Evolutionary conservation across 2,888 invertebrate genomes (phyloP), one percentile per base, ranked within the genome.

Genomic region (Amphipyra berbera): DNA sequence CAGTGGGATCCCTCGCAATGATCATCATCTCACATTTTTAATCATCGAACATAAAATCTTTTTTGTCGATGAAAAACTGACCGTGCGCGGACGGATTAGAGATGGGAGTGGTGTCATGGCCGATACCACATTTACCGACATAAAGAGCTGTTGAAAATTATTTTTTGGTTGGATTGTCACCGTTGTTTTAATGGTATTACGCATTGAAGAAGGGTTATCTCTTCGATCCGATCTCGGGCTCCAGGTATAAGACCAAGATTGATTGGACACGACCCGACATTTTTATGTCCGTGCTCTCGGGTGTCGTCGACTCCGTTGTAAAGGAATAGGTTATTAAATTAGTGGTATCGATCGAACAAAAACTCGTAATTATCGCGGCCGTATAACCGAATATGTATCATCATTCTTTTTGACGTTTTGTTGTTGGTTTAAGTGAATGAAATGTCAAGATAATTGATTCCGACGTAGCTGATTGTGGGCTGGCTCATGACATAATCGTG

Each of bases 151-250:
- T 94, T 92, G 91, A 91, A 93, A 91, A 93, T 90, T 88, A 90
- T 91, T 94, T 93, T 94, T 94, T 93, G 91, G 90, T 92, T 84
- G 89, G 90, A 92, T 94, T 94, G 95, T 95, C 95, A 94, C 94
- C 94, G 94, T 94, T 95, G 95, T 94, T 94, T 95, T 94, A 95
- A 94, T 95, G 95, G 94, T 89, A 94, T 93, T 94, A 94, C 93
- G 94, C 93, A 92, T 90, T 87, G 91, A 91, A 88, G 94, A 92
- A 93, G 94, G 94, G 94, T 94, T 95, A 95, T 95, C 95, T 91
- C 71, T 73, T 61, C 84, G 89, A 89, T 79, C 93, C 94, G 93
- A 94, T 94, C 94, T 92, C 83, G 72, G 84, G 85, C 76, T 74
- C 76, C 91, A 92, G 93, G 93, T 93, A 93, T 82, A 81, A 77